phyloP scores from a whole-genome alignment of 2,888 invertebrate species.

The Aleiodes testaceus region DNA sequence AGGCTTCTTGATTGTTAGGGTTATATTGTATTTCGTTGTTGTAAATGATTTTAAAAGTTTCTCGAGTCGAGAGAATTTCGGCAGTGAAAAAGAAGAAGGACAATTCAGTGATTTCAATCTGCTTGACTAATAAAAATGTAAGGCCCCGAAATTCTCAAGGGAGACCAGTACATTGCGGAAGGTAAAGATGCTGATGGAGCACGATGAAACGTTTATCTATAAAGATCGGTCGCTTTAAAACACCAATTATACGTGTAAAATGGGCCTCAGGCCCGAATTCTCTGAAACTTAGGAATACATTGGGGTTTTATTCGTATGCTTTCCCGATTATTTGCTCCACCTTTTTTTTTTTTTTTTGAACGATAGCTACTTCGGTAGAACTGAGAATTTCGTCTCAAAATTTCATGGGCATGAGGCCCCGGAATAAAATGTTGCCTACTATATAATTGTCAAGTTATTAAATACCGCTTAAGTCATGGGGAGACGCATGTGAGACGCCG shows the following conservation, averaged over 20 bases:
- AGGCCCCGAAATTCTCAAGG: conserved; percentile 61
- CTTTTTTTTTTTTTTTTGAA: conserved; percentile 13
- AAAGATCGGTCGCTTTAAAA: conserved; percentile 59
- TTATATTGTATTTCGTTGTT: conserved; percentile 66
- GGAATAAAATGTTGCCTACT: conserved; percentile 60
- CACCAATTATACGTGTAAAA: conserved; percentile 62
- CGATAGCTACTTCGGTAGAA: conserved; percentile 13
- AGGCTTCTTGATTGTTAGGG: conserved; percentile 47
- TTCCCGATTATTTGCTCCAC: conserved; percentile 55
- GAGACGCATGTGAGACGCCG: conserved; percentile 44
- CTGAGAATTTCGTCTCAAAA: background rate
- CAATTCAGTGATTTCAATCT: conserved; percentile 28
- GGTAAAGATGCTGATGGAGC: conserved; percentile 49
- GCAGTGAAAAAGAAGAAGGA: conserved; percentile 6
- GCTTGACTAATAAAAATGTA: conserved; percentile 20
- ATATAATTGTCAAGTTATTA: conserved; percentile 73
- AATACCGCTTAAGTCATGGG: conserved; percentile 66
- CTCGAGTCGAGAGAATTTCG: conserved; percentile 41
- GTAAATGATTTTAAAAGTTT: conserved; percentile 48
- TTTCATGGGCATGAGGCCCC: conserved; percentile 30
- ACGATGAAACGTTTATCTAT: conserved; percentile 49
- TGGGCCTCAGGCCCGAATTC: conserved; percentile 58
- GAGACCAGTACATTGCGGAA: conserved; percentile 47
- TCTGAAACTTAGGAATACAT: conserved; percentile 58
- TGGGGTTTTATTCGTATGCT: conserved; percentile 51